Conservation (phyloP, 2,113 vertebrate species). For the Ceyx margarethae region DNA sequence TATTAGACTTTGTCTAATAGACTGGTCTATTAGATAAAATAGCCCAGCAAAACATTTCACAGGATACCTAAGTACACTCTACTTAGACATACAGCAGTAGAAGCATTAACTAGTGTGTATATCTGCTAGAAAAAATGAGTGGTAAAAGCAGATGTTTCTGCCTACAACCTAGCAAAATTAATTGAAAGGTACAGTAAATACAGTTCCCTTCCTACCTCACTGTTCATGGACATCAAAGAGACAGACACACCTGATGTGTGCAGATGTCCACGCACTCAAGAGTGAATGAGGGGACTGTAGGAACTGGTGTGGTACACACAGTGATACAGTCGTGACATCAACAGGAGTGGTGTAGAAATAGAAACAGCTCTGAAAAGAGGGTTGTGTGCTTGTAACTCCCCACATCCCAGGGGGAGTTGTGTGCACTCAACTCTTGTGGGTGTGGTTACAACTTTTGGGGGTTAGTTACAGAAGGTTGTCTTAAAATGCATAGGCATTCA, state of each 20-base stretch:
- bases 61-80: background rate
- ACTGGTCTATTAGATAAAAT: background rate
- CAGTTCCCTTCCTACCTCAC: accelerated
- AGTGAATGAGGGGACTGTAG: background rate
- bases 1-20: too few species aligned
- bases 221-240: background rate
- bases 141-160: background rate
- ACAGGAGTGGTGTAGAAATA: background rate
- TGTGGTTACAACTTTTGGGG: background rate
- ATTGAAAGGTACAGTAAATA: background rate
- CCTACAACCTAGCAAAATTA: background rate
- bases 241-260: accelerated
- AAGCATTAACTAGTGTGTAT: background rate
- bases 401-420: accelerated
- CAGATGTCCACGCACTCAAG: accelerated
- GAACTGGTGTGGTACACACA: background rate
- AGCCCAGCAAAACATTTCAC: accelerated
- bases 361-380: background rate
- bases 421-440: background rate
- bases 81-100: background rate
- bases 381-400: background rate
- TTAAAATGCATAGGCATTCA: accelerated
- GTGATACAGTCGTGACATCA: accelerated
- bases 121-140: background rate
- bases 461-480: background rate